Conservation (phyloP, 2,113 vertebrate genomes). For the Tragulus kanchil region DNA sequence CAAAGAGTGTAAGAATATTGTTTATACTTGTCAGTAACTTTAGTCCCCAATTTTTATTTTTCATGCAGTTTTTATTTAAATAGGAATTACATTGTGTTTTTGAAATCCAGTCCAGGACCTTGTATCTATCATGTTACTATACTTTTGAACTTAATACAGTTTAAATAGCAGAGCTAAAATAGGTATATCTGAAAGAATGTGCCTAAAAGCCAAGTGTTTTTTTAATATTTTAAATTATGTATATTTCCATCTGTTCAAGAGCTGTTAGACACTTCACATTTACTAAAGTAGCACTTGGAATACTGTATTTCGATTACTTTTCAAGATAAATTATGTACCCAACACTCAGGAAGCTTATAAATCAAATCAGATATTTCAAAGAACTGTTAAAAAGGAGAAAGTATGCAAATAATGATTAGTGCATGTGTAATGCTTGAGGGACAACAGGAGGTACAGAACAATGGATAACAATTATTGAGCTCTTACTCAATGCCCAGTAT, state of each 20-base stretch:
- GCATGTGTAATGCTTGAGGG: background rate
- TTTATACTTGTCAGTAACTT: conserved; percentile 15
- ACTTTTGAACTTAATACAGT: background rate
- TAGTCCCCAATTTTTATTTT: background rate
- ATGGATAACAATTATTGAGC: background rate
- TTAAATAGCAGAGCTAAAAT: conserved; percentile 7
- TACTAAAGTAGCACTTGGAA: background rate
- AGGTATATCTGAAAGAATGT: background rate
- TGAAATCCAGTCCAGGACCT: background rate
- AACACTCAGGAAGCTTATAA: background rate
- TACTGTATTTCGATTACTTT: conserved; percentile 6
- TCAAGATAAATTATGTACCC: conserved; percentile 7
- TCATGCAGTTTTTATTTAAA: conserved; percentile 27
- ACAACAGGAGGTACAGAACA: background rate
- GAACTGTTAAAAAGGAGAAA: background rate
- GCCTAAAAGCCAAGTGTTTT: background rate
- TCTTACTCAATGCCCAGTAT: background rate
- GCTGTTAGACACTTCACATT: conserved; percentile 9
- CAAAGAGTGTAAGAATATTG: background rate
- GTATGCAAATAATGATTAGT: background rate
- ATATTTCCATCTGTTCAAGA: background rate
- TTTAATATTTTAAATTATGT: background rate
- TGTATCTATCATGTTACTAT: background rate
- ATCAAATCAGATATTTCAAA: background rate
- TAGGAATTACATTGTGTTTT: background rate